A percentile compares a stretch with the other conserved stretches of the same genome.
Evolutionary conservation across 1,140 invertebrate species (phyloP).

Genomic region (Drosophila elegans): DNA sequence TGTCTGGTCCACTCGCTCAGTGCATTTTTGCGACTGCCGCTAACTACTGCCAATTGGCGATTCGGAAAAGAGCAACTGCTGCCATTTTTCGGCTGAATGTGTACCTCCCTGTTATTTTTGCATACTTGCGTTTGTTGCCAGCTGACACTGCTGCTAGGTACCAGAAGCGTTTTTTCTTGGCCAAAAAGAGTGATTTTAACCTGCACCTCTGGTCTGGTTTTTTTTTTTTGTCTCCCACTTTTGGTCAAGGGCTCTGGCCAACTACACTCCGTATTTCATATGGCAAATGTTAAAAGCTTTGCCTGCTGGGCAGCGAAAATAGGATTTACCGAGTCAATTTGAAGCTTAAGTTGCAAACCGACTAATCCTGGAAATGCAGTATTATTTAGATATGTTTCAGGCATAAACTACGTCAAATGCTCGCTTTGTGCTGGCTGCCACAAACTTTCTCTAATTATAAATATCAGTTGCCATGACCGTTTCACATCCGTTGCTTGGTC

Average conservation of each 20-base stretch:
- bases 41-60: slow-evolving; percentile 65
- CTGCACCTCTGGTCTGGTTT: not conserved
- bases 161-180: slow-evolving; percentile 19
- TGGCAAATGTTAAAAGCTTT: slow-evolving; percentile 19
- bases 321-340: slow-evolving; percentile 1
- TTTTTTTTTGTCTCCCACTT: slow-evolving; percentile 4
- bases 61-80: slow-evolving; percentile 58
- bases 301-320: not conserved
- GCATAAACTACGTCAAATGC: slow-evolving; percentile 15
- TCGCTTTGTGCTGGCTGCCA: slow-evolving; percentile 13
- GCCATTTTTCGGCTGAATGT: slow-evolving; percentile 45
- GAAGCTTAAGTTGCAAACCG: not conserved
- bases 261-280: slow-evolving; percentile 14
- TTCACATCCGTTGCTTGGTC: slow-evolving; percentile 29
- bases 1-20: not conserved
- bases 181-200: slow-evolving; percentile 4
- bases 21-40: slow-evolving; percentile 19
- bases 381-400: slow-evolving; percentile 8
- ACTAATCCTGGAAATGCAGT: not conserved
- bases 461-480: slow-evolving; percentile 46
- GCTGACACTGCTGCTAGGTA: slow-evolving; percentile 44
- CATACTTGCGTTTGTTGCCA: slow-evolving; percentile 46
- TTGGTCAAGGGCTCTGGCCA: not conserved
- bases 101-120: slow-evolving; percentile 44
- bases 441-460: slow-evolving; percentile 48